Conservation (phyloP, 2,113 vertebrate genomes). For the Austrofundulus limnaeus region DNA sequence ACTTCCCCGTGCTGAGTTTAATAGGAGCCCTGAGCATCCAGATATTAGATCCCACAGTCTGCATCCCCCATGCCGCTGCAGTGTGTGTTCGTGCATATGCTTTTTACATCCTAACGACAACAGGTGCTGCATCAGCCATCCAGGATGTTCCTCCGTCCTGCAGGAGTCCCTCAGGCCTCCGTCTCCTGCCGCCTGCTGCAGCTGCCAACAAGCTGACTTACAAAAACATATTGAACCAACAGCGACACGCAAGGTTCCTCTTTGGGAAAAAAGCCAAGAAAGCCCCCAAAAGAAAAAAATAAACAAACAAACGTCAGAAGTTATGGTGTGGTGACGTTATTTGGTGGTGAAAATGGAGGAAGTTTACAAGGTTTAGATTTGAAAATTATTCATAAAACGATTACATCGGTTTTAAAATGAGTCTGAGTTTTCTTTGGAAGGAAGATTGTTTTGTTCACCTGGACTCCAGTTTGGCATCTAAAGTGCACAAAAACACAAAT, state of each 20-base stretch:
- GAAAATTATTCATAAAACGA: conserved; percentile 1
- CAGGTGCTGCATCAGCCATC: conserved; percentile 57
- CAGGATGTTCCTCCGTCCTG: conserved; percentile 58
- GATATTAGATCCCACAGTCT: conserved; percentile 8
- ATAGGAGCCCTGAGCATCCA: conserved; percentile 11
- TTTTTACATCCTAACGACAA: conserved; percentile 46
- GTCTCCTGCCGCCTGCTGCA: conserved; percentile 36
- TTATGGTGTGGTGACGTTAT: not conserved
- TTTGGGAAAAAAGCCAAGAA: not conserved
- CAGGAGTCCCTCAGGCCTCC: conserved; percentile 47
- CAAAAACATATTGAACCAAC: conserved; percentile 51
- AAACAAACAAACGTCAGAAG: too few species aligned
- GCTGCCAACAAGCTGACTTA: conserved; percentile 50
- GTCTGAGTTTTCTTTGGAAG: not conserved
- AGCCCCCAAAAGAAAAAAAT: too few species aligned
- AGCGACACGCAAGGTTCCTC: conserved; percentile 21
- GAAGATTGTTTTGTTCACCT: not conserved
- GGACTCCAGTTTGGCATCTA: too few species aligned
- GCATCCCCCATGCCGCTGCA: conserved; percentile 8
- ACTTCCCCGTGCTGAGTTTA: conserved; percentile 18
- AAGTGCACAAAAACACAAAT: too few species aligned
- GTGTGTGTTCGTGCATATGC: conserved; percentile 43
- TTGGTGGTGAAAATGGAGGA: not conserved
- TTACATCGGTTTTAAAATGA: not conserved
- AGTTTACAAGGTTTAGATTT: not conserved